Evolutionary conservation across 2,888 invertebrate genomes (phyloP), one percentile per base, ranked within the genome.

Genomic region (Caenorhabditis afra): DNA sequence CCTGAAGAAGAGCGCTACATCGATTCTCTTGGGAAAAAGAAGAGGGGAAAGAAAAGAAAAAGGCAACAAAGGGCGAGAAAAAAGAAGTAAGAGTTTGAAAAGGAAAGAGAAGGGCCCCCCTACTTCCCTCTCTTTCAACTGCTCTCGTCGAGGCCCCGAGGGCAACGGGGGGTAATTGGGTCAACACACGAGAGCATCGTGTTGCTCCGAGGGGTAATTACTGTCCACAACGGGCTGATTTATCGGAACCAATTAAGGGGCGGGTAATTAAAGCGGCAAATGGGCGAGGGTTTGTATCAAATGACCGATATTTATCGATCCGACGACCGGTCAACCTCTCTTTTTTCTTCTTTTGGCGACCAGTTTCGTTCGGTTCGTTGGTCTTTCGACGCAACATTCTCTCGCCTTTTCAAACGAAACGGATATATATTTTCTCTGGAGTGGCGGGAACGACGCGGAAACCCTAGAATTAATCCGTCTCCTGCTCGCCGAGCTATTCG

Each of bases 161-260:
- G 29, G 23, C 39, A 49, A 47, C 44, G 45, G 70, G 55, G 70
- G 62, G 70, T 70, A 70, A 70, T 70, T 70, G 70, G 70, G 53
- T 70, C 61, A 53, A 70, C 70, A 62, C 68, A 29, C 41, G 16
- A 49, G 64, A 49, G 64, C 39, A 49, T 65, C 65, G 22, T 66
- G 66, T 66, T 47, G 3, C 29, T 66, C 57, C 44, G n/a, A 20
- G 2, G 66, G 66, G 47, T 64, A 64, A 64, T 64, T 64, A 64
- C 52, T 53, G 62, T 20, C 39, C 2, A 44, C 1, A 41, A 4
- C 29, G 14, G 39, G 35, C 3, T 64, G 65, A 66, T 66, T 66
- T 66, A 66, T 66, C 47, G 65, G 16, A 18, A 18, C 3, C 22
- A n/a, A 14, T 59, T 18, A 16, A 20, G 35, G 49, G 49, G 18